Evolutionary conservation across 2,797 vertebrate species (phyloP).

Genomic region (Semaprochilodus insignis): DNA sequence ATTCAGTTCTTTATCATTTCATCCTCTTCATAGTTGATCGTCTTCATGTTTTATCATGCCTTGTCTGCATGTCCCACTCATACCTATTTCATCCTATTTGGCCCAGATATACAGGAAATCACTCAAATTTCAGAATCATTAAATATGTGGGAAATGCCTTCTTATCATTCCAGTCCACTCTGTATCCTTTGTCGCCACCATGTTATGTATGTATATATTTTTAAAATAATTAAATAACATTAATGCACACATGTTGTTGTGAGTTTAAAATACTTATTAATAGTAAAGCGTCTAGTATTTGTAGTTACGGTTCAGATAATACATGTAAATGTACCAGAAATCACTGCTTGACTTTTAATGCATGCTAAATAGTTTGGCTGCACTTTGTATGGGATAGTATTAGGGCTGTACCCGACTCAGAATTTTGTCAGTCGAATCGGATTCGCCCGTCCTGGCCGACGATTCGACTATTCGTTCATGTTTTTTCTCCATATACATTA

Average conservation of each 20-base stretch:
- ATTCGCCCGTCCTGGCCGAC: no score
- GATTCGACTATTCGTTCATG: no score
- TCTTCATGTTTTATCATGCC: no score
- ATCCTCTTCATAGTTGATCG: no score
- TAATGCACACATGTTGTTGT: not conserved
- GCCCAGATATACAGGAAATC: not conserved
- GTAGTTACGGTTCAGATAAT: not conserved
- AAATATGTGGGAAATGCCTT: not conserved
- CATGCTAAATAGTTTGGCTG: no score
- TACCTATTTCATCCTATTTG: not conserved
- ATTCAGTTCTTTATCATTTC: no score
- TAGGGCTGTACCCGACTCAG: no score
- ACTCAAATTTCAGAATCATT: not conserved
- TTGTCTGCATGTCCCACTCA: not conserved
- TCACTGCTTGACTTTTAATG: no score
- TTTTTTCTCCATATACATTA: no score
- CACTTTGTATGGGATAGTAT: no score
- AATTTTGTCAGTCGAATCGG: no score
- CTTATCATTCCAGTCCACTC: not conserved
- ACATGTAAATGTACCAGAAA: not conserved
- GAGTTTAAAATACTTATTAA: not conserved
- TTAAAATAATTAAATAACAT: not conserved
- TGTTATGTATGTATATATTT: no score
- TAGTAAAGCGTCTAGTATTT: not conserved
- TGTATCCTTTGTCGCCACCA: not conserved